A percentile compares a stretch with the other conserved stretches of the same genome.
These are phyloP conservation scores for Odontesthes bonariensis DNA, from an alignment of 2,113 vertebrate genomes.

Conservation along the genomic window DNA sequence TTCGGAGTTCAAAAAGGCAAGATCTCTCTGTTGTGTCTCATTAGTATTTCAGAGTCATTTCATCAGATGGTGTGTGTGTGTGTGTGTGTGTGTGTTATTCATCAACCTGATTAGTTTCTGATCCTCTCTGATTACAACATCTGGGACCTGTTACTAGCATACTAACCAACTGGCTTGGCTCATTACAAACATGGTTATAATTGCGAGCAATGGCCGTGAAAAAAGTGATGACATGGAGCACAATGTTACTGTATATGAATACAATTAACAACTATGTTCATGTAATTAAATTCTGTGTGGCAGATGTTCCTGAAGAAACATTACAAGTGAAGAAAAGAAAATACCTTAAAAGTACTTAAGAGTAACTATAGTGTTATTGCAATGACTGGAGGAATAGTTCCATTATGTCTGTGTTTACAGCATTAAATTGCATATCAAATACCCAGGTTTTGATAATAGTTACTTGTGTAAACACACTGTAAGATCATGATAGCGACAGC, in stretches of 20 bases:
- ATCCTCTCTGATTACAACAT: conserved; percentile 3
- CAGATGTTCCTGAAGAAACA: neutral
- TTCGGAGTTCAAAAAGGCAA: conserved; percentile 4
- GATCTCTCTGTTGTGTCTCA: conserved; percentile 20
- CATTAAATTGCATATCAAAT: too few species aligned
- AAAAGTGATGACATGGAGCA: neutral
- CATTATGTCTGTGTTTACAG: too few species aligned
- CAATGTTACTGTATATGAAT: neutral
- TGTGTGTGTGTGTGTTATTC: conserved; percentile 10
- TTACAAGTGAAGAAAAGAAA: too few species aligned
- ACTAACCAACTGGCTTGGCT: conserved; percentile 24
- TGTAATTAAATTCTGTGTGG: neutral
- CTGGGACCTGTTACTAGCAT: conserved; percentile 21
- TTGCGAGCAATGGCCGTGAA: conserved; percentile 1
- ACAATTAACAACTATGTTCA: too few species aligned
- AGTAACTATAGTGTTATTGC: too few species aligned
- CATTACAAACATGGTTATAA: conserved; percentile 23
- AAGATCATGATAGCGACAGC: too few species aligned
- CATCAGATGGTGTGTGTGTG: neutral
- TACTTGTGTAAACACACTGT: too few species aligned
- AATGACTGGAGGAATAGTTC: too few species aligned
- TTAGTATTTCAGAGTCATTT: conserved; percentile 36
- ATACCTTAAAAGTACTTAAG: too few species aligned
- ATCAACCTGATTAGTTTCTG: conserved; percentile 9
- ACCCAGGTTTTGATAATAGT: too few species aligned